Base-by-base conservation (phyloP, 2,113 vertebrate species). In the Microtus richardsoni region DNA sequence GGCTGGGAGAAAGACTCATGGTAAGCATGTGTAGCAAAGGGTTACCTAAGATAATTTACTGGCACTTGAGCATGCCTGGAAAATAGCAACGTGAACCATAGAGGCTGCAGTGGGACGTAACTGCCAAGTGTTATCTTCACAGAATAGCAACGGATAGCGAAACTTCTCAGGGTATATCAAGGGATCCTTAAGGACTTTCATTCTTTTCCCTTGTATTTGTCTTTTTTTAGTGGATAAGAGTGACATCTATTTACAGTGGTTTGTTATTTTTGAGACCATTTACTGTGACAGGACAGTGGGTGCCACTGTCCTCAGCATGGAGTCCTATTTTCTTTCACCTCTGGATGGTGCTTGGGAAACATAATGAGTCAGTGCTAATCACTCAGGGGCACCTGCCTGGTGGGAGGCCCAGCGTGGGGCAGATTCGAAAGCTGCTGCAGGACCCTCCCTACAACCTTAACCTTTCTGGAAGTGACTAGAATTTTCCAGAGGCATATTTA, bases 401-500 rank as follows among this genome's bases (percentile, higher is more conserved):
- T 39, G 68, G 95, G 91, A 93, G 47, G 68, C 93, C 88, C 96
- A 91, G 94, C 74, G 8, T 95, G 93, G 88, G 92, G 87, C 93
- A 82, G 93, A 92, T 97, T 88, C 86, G 77, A 96, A 94, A 96
- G 91, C 91, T 84, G 74, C 91, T 83, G 26, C 62, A 90, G 88
- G 77, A 95, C 91, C 54, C 78, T 94, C 49, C 66, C 70, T 96
- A 85, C 93, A 88, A 96, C 80, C 71, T 64, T 93, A 95, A 86
- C 92, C 93, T 96, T 97, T 89, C 85, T 83, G 54, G 41, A 94
- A 94, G 41, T 88, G 90, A 93, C 66, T 78, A 87, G 95, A 96
- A 93, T 95, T 90, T 94, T 96, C 77, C 83, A 89, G 79, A 93
- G 93, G n/a, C 78, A 49, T 91, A 92, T 94, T 97, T 93, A 96